Base-by-base conservation (phyloP, 2,797 vertebrate genomes). In the Crenuchus spilurus region DNA sequence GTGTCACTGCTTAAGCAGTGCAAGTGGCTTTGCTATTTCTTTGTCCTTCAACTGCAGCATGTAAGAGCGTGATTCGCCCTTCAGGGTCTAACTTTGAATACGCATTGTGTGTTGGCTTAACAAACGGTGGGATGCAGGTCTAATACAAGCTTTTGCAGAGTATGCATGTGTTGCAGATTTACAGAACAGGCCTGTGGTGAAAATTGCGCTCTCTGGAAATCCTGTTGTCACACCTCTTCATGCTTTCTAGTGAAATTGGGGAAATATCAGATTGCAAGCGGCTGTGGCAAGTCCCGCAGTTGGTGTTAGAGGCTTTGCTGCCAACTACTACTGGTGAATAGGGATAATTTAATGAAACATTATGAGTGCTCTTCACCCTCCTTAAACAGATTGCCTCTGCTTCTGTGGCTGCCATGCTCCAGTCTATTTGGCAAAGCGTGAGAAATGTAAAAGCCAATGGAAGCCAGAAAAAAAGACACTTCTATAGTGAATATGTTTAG, bases 311-410 rank as follows among this genome's bases (percentile, higher is more conserved):
- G 85, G 88, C 85, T 89, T 91, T 90, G 77, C 82, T 78, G 75
- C 78, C 81, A 84, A 83, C 84, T 77, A 71, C 70, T 81, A 81
- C 73, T 76, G 78, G 77, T 84, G 86, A 90, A 90, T 84, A 85
- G 84, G 83, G 86, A 89, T 90, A 83, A 90, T 91, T 92, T 86
- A 90, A 89, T 91, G 85, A 91, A 90, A 90, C 85, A 88, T 90
- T 87, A 87, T 87, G 86, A 67, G 82, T 77, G 65, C 86, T 84
- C 88, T 91, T 84, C 70, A 83, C 83, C 85, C 84, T 85, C 85
- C 86, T 87, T 90, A 86, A 90, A 88, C 85, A 90, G 90, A 90
- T 89, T 88, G 86, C 85, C 82, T 86, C 80, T 81, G 62, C 76
- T 77, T 82, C 80, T 87, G 79, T 78, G 70, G 80, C 80, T 85